A percentile compares a stretch with the other conserved stretches of the same genome.
phyloP scores from a whole-genome alignment of 2,113 vertebrate genomes.

The Chamaetylas fuelleborni region DNA sequence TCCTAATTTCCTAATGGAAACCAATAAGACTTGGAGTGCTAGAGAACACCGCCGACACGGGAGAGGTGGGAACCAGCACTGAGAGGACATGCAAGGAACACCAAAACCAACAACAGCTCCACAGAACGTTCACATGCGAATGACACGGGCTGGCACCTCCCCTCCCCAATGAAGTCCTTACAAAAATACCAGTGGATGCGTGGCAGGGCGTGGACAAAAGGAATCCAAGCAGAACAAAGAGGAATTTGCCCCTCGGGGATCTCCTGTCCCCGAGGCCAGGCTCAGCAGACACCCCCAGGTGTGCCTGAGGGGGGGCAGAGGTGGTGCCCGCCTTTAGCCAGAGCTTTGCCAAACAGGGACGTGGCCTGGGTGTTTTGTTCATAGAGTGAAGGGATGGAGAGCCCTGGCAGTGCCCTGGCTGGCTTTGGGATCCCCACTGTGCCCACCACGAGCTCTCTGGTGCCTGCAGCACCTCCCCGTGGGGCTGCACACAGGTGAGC shows the following conservation, averaged over 20 bases:
- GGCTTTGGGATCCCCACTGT: no score
- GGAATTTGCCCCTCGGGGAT: not conserved
- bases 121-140: conserved; percentile 60
- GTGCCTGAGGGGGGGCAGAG: not conserved
- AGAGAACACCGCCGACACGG: conserved; percentile 43
- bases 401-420: not conserved
- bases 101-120: conserved; percentile 37
- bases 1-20: conserved; percentile 62
- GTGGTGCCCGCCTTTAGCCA: not conserved
- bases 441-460: not conserved
- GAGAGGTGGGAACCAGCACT: conserved; percentile 54
- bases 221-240: conserved; percentile 5
- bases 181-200: conserved; percentile 33
- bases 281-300: not conserved
- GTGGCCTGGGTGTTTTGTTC: not conserved
- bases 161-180: conserved; percentile 1
- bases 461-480: not conserved
- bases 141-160: conserved; percentile 11
- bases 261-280: not conserved
- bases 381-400: not conserved
- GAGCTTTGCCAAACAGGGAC: not conserved
- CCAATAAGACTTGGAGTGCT: conserved; percentile 57
- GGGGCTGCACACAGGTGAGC: not conserved
- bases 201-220: conserved; percentile 3
- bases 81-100: conserved; percentile 67